These are phyloP conservation scores for Eubucco bourcierii DNA, from an alignment of 2,113 vertebrate species.

Conservation along the genomic window DNA sequence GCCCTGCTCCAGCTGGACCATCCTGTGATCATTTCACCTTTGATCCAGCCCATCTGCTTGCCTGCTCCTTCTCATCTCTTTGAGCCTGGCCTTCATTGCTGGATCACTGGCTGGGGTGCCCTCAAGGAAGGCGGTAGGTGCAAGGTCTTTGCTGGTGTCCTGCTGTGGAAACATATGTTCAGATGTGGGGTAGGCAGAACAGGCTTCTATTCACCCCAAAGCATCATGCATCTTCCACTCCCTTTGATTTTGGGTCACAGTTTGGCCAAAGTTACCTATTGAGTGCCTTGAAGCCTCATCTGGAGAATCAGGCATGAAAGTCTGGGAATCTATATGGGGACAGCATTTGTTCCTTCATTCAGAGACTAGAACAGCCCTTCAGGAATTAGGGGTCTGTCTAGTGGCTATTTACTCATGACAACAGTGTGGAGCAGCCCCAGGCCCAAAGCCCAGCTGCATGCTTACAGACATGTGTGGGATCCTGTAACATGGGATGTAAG, in stretches of 20 bases:
- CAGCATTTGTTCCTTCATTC: background rate
- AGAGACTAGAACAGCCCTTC: background rate
- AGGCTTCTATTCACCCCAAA: background rate
- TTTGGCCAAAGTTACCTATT: background rate
- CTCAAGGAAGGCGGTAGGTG: conserved; percentile 83
- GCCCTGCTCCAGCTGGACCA: conserved; percentile 89
- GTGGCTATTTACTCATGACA: background rate
- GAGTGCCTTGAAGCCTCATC: background rate
- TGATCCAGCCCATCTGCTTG: conserved; percentile 85
- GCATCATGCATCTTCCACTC: background rate
- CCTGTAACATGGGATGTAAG: background rate
- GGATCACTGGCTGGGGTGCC: conserved; percentile 94
- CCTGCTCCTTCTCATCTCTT: conserved; percentile 85
- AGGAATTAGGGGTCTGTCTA: background rate
- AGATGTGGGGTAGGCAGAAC: background rate
- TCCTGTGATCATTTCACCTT: conserved; percentile 71
- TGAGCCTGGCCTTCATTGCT: conserved; percentile 86
- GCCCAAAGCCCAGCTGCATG: background rate
- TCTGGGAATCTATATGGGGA: background rate
- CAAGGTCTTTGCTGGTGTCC: background rate
- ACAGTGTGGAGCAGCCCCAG: background rate
- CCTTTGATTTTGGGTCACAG: background rate
- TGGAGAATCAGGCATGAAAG: background rate
- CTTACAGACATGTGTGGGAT: background rate
- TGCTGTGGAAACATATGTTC: background rate